Base-by-base conservation (phyloP, 1,140 invertebrate species). In the Laupala kohalensis region DNA sequence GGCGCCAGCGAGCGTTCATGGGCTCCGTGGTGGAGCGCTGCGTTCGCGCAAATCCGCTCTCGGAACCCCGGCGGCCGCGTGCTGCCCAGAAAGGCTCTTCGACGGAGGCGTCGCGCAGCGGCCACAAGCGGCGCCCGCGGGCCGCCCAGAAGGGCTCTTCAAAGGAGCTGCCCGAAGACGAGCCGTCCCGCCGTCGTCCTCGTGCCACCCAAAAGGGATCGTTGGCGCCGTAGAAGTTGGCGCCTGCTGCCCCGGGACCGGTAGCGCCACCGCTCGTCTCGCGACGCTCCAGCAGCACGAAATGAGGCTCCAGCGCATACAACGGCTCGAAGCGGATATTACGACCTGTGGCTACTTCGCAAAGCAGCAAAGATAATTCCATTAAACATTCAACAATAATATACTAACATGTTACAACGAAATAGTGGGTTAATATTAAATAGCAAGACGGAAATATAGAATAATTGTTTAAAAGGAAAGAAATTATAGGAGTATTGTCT, bases 111-210 rank as follows among this genome's bases (percentile, higher is more conserved):
- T 70, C 69, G 25, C 25, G 15, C 67, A 25, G 25, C 6, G 6
- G 6, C 30, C 24, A 12, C 5, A n/a, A 24, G 6, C 67, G 15
- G 6, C 29, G 26, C 1, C 69, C 71, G 3, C 71, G 24, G 4
- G 71, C 67, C 26, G 71, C 65, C 71, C 71, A 72, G 28, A 72
- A 72, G 24, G 71, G 71, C 19, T 72, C 71, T 64, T 68, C 71
- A 19, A 24, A 29, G n/a, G 72, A 73, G 5, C 3, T 37, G 29
- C 30, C 37, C 37, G 24, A 3, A 27, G 23, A 15, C 3, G 69
- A 24, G 25, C 23, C 23, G 3, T 70, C 24, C 3, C 24, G 0
- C n/a, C 64, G 66, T 9, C 71, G 37, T 19, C 71, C 64, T 0
- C 64, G 2, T 4, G 27, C 26, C 29, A 67, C 66, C 71, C 71